Evolutionary conservation across 1,140 invertebrate genomes (phyloP), one percentile per base, ranked within the genome.

Genomic region (Halictus rubicundus): DNA sequence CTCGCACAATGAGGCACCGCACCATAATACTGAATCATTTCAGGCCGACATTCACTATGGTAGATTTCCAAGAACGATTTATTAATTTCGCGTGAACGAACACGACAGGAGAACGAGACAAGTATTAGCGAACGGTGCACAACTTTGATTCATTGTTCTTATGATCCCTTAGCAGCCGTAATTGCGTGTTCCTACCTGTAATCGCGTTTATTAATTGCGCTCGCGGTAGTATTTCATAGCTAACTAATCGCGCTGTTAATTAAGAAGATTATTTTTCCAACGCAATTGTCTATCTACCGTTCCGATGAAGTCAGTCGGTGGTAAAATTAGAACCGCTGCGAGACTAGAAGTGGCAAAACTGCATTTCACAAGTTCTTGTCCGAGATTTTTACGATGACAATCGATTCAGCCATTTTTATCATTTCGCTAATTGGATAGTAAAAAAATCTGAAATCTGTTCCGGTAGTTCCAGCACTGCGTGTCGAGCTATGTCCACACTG

Each of bases 171-270:
- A 52, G 59, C 60, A 65, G 65, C 68, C 16, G 57, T 71, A 78
- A 71, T 71, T 71, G 63, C 25, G 68, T 49, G 59, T 71, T 78
- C 59, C 25, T 12, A 59, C 19, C 57, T 46, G 66, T 78, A 78
- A 70, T 61, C 57, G 57, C 42, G 75, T 70, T 63, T 57, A 63
- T 78, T 70, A 78, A 54, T 54, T 21, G 49, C 21, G 5, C 32
- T 12, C 42, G 8, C 7, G 5, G 59, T 23, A 52, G 61, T 78
- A 78, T 63, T 54, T 60, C 27, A 27, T 46, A n/a, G 7, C 7
- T 9, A 16, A 27, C n/a, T 78, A 78, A 78, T 78, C 70, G 46
- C 59, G 16, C 46, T 25, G 59, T 71, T 78, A 78, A 78, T 78
- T 71, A 71, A 71, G 46, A 8, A 25, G 39, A 71, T 71, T 78